phyloP scores from a whole-genome alignment of 2,888 invertebrate species.

The Harmothoe impar region DNA sequence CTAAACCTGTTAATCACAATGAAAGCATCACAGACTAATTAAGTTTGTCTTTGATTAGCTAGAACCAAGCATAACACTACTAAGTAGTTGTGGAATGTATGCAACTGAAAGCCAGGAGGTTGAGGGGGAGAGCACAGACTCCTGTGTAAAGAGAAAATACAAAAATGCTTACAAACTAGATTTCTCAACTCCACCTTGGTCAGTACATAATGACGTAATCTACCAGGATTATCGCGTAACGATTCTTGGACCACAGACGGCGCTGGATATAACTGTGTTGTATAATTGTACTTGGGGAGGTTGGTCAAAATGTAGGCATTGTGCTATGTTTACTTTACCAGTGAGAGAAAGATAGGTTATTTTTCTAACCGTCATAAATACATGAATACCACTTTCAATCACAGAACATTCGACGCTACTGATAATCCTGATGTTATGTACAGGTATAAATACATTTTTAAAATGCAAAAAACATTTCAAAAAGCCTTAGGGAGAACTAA shows the following conservation, averaged over 20 bases:
- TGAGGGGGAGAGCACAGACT: too few species aligned
- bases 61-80: not conserved
- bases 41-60: not conserved
- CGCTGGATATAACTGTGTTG: too few species aligned
- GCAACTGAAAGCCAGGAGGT: conserved; percentile 8
- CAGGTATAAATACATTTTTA: conserved; percentile 2
- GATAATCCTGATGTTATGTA: conserved; percentile 40
- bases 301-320: too few species aligned
- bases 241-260: too few species aligned
- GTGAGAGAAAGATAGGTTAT: not conserved
- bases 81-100: conserved; percentile 57
- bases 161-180: too few species aligned
- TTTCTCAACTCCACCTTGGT: too few species aligned
- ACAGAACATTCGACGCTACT: conserved; percentile 43
- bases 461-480: conserved; percentile 36
- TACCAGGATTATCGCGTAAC: too few species aligned
- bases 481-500: conserved; percentile 20
- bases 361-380: conserved; percentile 17
- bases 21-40: conserved; percentile 60
- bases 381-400: conserved; percentile 50
- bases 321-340: too few species aligned
- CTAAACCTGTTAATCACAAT: conserved; percentile 25
- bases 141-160: too few species aligned
- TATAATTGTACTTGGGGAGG: too few species aligned
- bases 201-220: too few species aligned